Percentiles rank a stretch among this genome's conserved stretches.
These are phyloP conservation scores for Omphaloscelis lunosa DNA, from an alignment of 2,888 invertebrate genomes.

Conservation along the genomic window DNA sequence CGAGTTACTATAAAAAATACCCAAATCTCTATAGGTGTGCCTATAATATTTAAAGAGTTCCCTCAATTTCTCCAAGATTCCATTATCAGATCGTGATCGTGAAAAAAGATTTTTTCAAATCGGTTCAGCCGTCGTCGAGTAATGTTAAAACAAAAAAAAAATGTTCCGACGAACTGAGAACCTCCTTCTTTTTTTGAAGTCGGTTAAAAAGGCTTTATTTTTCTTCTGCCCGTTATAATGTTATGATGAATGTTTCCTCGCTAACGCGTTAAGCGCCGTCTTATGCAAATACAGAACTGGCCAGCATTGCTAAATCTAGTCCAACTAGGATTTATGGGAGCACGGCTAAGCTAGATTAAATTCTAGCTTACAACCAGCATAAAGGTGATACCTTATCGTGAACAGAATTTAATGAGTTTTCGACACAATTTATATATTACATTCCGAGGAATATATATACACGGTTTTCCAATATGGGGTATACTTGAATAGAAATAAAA, in stretches of 20 bases:
- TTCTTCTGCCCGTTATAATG: constrained; percentile 9
- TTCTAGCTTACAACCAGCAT: constrained; percentile 53
- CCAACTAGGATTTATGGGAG: constrained; percentile 48
- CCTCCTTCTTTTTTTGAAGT: no score
- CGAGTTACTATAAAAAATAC: no score
- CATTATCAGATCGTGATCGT: no score
- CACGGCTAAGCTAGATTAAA: constrained; percentile 58
- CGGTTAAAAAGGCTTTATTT: constrained; percentile 1
- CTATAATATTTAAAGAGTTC: no score
- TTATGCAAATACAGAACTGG: constrained; percentile 56
- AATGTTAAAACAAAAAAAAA: no score
- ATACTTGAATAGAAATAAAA: no score
- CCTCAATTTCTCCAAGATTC: no score
- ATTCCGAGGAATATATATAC: neutral
- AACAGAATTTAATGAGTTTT: constrained; percentile 53
- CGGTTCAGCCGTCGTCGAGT: no score
- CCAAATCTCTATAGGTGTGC: no score
- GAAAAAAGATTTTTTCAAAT: no score
- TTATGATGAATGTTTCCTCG: constrained; percentile 48
- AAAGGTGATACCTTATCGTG: constrained; percentile 52
- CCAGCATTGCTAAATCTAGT: constrained; percentile 52
- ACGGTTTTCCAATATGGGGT: no score
- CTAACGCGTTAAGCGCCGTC: constrained; percentile 54
- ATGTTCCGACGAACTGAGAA: no score
- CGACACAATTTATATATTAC: constrained; percentile 15